Percentiles rank a stretch among this genome's conserved stretches.
These are phyloP conservation scores for Sciurus vulgaris DNA, from an alignment of 2,797 vertebrate genomes.

Conservation along the genomic window DNA sequence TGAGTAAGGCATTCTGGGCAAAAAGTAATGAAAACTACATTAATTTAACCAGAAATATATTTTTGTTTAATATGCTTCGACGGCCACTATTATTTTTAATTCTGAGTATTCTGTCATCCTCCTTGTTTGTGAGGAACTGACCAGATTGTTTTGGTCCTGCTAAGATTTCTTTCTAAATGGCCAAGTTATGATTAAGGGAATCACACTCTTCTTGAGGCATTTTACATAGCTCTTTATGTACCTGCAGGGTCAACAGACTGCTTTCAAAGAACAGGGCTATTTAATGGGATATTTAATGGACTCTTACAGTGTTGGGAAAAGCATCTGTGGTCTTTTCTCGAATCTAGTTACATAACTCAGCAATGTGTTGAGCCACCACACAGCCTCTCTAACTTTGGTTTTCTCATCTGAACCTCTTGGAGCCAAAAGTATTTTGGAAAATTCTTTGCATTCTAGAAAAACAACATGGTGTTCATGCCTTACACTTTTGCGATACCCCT, in stretches of 20 bases:
- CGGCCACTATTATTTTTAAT: slow-evolving; percentile 56
- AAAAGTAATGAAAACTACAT: not conserved
- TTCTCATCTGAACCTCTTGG: not conserved
- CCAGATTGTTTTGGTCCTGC: slow-evolving; percentile 63
- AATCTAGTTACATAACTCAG: slow-evolving; percentile 1
- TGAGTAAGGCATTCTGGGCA: not conserved
- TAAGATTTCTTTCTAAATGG: slow-evolving; percentile 65
- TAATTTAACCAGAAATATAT: slow-evolving; percentile 41
- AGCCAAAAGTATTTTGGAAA: not conserved
- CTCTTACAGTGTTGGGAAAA: not conserved
- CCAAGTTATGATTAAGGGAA: slow-evolving; percentile 51
- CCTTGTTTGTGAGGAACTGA: slow-evolving; percentile 65
- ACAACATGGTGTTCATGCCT: not conserved
- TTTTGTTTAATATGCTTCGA: slow-evolving; percentile 69
- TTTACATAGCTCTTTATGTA: slow-evolving; percentile 1
- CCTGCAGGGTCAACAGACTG: not conserved
- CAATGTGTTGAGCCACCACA: not conserved
- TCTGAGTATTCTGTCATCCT: slow-evolving; percentile 66
- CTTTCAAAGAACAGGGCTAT: not conserved
- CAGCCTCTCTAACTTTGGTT: slow-evolving; percentile 5
- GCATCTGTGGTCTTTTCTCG: not conserved
- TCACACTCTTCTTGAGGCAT: not conserved
- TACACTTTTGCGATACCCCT: not conserved
- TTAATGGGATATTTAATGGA: not conserved
- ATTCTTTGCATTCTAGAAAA: slow-evolving; percentile 55